Base-by-base conservation (phyloP, 2,888 invertebrate species). In the Lamellibrachia satsuma region DNA sequence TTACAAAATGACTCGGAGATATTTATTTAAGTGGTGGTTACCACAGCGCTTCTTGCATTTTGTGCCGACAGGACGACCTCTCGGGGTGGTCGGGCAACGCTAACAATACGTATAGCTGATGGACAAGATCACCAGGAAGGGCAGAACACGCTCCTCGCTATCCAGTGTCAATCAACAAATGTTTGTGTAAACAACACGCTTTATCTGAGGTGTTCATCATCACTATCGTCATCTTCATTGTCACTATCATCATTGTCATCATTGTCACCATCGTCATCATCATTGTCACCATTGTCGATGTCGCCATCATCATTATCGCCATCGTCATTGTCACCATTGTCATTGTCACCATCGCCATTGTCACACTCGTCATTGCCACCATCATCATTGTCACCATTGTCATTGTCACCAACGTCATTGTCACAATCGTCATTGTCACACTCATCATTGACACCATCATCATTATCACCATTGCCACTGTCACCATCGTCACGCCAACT, bases 371-470 rank as follows among this genome's bases (percentile, higher is more conserved):
- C 91, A 91, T 92, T 92, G 91, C 91, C 93, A 55, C 91, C 93
- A 55, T 93, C 93, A 91, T 91, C 93, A 91, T 93, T 92, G 90
- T 92, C 93, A 90, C 91, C 93, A 92, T 91, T 92, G 92, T 91
- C 92, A 92, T 92, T 92, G 90, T 90, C 92, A 92, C 91, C 90
- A 93, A 92, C 90, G 91, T 91, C 92, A 93, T 93, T 91, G 92
- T 92, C 92, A 92, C 90, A 91, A 91, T 92, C 91, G 90, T 92
- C 93, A 91, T 92, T 92, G 92, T 92, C 93, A 92, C 92, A 92
- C 92, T 60, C 93, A 92, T 92, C 93, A 92, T 90, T 91, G 90
- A 92, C 92, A 92, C 92, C 92, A 92, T 93, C 92, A 93, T 51
- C 92, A 92, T 93, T 90, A 92, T 22, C 52, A 92, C 90, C 57